These are phyloP conservation scores for Schizaphis graminum DNA, from an alignment of 2,888 invertebrate species.

Conservation along the genomic window DNA sequence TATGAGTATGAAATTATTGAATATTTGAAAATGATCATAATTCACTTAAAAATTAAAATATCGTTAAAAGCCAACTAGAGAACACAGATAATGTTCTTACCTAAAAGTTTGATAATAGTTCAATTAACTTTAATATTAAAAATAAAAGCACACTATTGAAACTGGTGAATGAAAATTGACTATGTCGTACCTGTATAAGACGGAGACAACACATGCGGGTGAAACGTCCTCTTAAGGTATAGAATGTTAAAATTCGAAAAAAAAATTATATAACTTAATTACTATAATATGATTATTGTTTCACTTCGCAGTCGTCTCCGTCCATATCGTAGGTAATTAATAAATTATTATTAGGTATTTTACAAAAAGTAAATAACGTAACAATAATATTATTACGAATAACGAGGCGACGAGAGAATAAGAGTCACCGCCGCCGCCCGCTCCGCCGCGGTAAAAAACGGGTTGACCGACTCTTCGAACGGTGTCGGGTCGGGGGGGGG, in stretches of 20 bases:
- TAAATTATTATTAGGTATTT: not conserved
- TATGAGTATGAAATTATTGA: too few relatives aligned
- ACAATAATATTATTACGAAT: not conserved
- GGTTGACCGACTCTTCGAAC: not conserved
- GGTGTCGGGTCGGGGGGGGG: not conserved
- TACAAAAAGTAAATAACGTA: not conserved
- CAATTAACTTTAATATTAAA: too few relatives aligned
- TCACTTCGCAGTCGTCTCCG: not conserved
- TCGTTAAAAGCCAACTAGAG: too few relatives aligned
- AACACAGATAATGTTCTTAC: too few relatives aligned
- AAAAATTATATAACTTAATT: not conserved
- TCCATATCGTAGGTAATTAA: too few relatives aligned
- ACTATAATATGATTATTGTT: not conserved
- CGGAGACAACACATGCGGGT: too few relatives aligned
- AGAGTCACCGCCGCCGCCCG: not conserved
- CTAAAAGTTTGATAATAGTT: too few relatives aligned
- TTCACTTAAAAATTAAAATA: too few relatives aligned
- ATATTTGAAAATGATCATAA: too few relatives aligned
- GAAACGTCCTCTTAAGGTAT: not conserved
- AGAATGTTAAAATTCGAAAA: not conserved
- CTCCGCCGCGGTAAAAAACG: not conserved
- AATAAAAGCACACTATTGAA: too few relatives aligned
- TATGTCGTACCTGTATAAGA: too few relatives aligned
- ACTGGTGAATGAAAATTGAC: too few relatives aligned
- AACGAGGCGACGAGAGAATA: not conserved